Conservation (phyloP, 2,797 vertebrate species). For the Nothura maculosa region DNA sequence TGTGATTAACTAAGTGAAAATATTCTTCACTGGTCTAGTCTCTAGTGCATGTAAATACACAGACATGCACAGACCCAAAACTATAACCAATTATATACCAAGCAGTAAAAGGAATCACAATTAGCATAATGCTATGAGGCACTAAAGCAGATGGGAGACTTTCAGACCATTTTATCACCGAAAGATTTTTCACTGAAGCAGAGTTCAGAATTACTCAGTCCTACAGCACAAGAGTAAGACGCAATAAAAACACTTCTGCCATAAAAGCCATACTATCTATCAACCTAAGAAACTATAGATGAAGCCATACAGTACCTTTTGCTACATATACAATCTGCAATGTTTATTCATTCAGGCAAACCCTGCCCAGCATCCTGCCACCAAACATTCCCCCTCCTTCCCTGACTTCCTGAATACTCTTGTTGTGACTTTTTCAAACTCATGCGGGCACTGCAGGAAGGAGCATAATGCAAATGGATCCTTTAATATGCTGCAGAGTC, state of each 20-base stretch:
- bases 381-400: neutral
- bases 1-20: neutral
- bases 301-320: neutral
- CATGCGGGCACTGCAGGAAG: neutral
- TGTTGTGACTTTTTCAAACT: neutral
- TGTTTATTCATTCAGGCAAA: neutral
- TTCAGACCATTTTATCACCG: neutral
- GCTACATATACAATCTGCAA: neutral
- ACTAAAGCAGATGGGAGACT: neutral
- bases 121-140: neutral
- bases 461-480: fast-evolving
- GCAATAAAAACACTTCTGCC: neutral
- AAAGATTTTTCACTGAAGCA: neutral
- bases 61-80: neutral
- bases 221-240: neutral
- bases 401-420: neutral
- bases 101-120: neutral
- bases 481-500: neutral
- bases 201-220: neutral
- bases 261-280: neutral
- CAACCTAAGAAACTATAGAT: neutral
- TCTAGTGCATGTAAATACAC: fast-evolving
- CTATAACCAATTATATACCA: neutral
- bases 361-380: neutral
- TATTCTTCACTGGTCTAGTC: neutral